Percentiles rank a stretch among this genome's conserved stretches.
phyloP scores from a whole-genome alignment of 2,888 invertebrate genomes.

The Tetanocera ferruginea region DNA sequence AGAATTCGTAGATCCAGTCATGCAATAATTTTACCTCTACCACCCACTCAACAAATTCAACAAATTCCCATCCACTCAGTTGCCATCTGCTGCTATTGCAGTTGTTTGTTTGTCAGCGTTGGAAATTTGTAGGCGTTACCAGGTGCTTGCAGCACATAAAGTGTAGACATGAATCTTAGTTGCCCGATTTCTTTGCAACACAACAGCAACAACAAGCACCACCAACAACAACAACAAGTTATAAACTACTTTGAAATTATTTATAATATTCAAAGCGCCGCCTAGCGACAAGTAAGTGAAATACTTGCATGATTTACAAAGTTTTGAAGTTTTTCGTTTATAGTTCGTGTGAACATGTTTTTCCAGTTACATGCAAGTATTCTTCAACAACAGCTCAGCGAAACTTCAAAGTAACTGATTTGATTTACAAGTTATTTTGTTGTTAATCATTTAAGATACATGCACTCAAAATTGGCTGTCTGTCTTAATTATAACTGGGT shows the following conservation, averaged over 20 bases:
- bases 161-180: background rate
- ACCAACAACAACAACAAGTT: background rate
- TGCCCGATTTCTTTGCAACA: background rate
- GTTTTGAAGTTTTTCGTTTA: background rate
- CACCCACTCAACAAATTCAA: background rate
- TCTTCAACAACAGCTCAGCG: no score
- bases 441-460: no score
- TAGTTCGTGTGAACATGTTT: no score
- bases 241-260: slow-evolving; percentile 13
- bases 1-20: no score
- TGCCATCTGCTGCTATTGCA: background rate
- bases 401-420: no score
- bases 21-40: background rate
- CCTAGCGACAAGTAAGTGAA: background rate
- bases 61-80: background rate
- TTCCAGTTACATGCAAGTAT: no score
- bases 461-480: no score
- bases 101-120: slow-evolving; percentile 2
- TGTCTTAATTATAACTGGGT: no score
- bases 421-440: no score
- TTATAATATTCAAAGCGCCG: slow-evolving; percentile 8
- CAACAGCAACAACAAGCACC: background rate
- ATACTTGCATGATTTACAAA: background rate
- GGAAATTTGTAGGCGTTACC: slow-evolving; percentile 25
- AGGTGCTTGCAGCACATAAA: background rate